Evolutionary conservation across 2,888 invertebrate genomes (phyloP).

Genomic region (Poecilus cupreus): DNA sequence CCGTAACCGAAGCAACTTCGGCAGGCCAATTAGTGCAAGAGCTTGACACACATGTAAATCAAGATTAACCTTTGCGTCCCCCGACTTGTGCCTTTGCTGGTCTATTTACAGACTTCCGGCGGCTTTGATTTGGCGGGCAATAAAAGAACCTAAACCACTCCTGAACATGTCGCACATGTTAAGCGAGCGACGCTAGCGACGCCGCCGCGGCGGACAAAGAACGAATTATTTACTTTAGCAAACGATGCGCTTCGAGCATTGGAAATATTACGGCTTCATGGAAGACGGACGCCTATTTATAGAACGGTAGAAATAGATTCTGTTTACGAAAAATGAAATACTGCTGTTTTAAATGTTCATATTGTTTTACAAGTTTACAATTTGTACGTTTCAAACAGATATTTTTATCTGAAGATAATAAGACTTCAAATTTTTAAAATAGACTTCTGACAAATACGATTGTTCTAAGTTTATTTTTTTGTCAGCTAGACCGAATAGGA

Average conservation of each 20-base stretch:
- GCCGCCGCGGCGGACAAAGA: slow-evolving; percentile 15
- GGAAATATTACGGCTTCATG: slow-evolving; percentile 36
- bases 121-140: slow-evolving; percentile 53
- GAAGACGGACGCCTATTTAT: slow-evolving; percentile 14
- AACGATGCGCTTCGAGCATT: slow-evolving; percentile 49
- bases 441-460: too few relatives aligned
- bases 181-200: background rate
- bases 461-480: too few relatives aligned
- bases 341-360: slow-evolving; percentile 23
- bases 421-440: too few relatives aligned
- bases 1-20: background rate
- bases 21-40: slow-evolving; percentile 1
- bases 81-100: background rate
- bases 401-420: too few relatives aligned
- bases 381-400: slow-evolving; percentile 15
- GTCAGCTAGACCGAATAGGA: too few relatives aligned
- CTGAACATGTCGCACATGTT: slow-evolving; percentile 47
- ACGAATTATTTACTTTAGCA: slow-evolving; percentile 55
- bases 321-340: slow-evolving; percentile 34
- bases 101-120: slow-evolving; percentile 54
- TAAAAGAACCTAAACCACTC: slow-evolving; percentile 29
- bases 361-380: slow-evolving; percentile 12
- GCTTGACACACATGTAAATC: slow-evolving; percentile 32
- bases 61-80: background rate
- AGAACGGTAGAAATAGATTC: slow-evolving; percentile 25